Conservation (phyloP, 2,797 vertebrate genomes). For the Channallabes apus region DNA sequence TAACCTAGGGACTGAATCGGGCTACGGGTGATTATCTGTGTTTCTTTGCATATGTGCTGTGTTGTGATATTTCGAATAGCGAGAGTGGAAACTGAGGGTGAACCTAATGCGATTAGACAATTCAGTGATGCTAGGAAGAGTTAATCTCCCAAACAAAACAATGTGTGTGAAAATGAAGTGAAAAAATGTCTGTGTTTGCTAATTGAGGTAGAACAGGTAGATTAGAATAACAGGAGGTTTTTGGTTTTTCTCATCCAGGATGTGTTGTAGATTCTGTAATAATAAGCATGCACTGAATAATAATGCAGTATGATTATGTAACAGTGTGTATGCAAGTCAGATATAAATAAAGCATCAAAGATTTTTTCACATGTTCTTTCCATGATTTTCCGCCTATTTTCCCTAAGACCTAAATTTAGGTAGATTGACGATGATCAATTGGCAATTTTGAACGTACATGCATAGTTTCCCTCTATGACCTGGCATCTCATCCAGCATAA, state of each 20-base stretch:
- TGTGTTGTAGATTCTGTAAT: neutral
- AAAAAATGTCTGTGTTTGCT: neutral
- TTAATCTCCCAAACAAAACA: neutral
- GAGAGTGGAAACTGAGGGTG: neutral
- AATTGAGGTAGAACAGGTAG: neutral
- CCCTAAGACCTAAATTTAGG: neutral
- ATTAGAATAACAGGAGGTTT: no score
- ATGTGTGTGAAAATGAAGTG: neutral
- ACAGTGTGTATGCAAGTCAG: neutral
- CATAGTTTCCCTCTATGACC: neutral
- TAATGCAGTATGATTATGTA: neutral
- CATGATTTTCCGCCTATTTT: neutral
- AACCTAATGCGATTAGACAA: neutral
- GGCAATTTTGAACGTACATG: neutral
- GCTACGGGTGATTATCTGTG: conserved; percentile 23
- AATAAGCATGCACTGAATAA: neutral
- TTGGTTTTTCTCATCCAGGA: neutral
- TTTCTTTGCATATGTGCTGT: neutral
- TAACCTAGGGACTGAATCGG: conserved; percentile 22
- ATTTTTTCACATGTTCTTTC: neutral
- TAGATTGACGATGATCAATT: neutral
- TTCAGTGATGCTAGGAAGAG: neutral
- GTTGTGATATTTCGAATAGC: neutral
- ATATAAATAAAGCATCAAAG: neutral
- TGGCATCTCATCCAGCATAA: neutral